phyloP scores from a whole-genome alignment of 2,888 invertebrate species.

The Dasysyrphus tricinctus region DNA sequence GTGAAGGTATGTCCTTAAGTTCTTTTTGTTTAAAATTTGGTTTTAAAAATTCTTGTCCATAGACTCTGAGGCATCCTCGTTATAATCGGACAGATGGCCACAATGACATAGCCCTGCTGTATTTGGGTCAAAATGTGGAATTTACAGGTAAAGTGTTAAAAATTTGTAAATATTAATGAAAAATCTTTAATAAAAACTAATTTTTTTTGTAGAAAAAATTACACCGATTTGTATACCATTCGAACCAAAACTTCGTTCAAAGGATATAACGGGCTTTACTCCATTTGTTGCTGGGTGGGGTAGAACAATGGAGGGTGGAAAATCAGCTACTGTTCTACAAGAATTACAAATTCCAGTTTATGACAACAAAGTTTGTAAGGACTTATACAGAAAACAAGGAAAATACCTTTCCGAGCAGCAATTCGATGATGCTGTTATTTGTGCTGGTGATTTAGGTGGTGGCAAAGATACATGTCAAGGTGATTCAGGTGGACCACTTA shows the following conservation, averaged over 20 bases:
- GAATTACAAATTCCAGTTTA: constrained; percentile 90
- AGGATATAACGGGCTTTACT: constrained; percentile 85
- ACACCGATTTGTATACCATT: constrained; percentile 91
- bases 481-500: constrained; percentile 83
- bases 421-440: constrained; percentile 81
- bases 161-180: no score
- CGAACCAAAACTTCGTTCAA: constrained; percentile 84
- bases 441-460: constrained; percentile 81
- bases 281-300: constrained; percentile 90
- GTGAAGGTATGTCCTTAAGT: constrained; percentile 80
- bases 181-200: not conserved
- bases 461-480: constrained; percentile 83
- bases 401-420: constrained; percentile 79
- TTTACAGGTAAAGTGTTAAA: constrained; percentile 84
- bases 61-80: constrained; percentile 78
- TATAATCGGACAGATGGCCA: constrained; percentile 84
- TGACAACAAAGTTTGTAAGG: constrained; percentile 85
- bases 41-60: constrained; percentile 5
- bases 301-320: constrained; percentile 84
- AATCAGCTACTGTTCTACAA: constrained; percentile 87
- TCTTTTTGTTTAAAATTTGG: not conserved
- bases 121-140: constrained; percentile 85
- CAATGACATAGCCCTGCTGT: constrained; percentile 92
- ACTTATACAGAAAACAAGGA: constrained; percentile 78
- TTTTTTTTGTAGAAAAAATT: constrained; percentile 85